Base-by-base conservation (phyloP, 2,797 vertebrate species). In the Naso thynnoides region DNA sequence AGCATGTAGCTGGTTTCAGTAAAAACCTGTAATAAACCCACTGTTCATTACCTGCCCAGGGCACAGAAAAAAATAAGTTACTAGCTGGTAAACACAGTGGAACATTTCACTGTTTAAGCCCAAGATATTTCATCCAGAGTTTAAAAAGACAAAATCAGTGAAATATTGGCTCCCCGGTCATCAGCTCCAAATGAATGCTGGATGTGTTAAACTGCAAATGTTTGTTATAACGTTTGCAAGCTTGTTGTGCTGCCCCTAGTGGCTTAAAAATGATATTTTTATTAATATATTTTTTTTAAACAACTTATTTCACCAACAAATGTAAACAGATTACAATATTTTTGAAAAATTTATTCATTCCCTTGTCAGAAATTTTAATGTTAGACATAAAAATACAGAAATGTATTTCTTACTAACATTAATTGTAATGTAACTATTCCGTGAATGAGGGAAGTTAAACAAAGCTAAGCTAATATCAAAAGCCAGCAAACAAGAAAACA, bases 61-160 rank as follows among this genome's bases (percentile, higher is more conserved):
- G 48, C 49, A 29, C 21, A 39, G 23, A 31, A 19, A 44, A 18
- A 45, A 14, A 18, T 33, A 8, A 31, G 18, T n/a, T 10, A 27
- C 18, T 21, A 27, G n/a, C n/a, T n/a, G n/a, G n/a, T n/a, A n/a
- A n/a, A n/a, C n/a, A n/a, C n/a, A n/a, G n/a, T n/a, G n/a, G 27
- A n/a, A 27, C 39, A 36, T 61, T 72, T 56, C 64, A 54, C 31
- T 36, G 27, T 27, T 55, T 42, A 45, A 69, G 23, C 19, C 38
- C 19, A 45, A 31, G n/a, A 47, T 27, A 62, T 64, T 57, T 62
- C 66, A 38, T 26, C 36, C 19, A 19, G 50, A 57, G 57, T 41
- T 36, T 21, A 11, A 18, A 29, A 23, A 53, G 52, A 72, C 42
- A 60, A 68, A 60, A 53, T 53, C 24, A 45, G 41, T 11, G 3